Evolutionary conservation across 2,113 vertebrate genomes (phyloP), one percentile per base, ranked within the genome.

Genomic region (Corythaixoides concolor): DNA sequence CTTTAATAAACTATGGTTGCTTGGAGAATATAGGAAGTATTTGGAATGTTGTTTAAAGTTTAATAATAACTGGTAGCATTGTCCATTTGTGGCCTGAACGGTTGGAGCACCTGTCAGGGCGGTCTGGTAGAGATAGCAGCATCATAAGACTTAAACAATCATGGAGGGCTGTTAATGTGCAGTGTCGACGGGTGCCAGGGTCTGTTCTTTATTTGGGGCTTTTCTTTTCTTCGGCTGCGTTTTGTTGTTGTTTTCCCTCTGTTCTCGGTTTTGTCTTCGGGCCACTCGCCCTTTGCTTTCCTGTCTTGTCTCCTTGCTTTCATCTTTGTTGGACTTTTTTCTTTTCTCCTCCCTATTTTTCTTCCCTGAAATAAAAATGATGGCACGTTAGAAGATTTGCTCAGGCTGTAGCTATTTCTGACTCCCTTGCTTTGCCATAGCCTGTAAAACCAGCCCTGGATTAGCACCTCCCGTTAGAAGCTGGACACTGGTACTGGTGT

Each of bases 51-150:
- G 97, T 97, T 97, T 97, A 97, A 95, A 98, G 97, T 95, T 97
- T 96, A 97, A 82, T 94, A 94, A 94, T 97, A 98, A 96, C 96
- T 96, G 97, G 95, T 96, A 97, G 91, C 88, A 50, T 92, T 96
- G 96, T 98, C 98, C 97, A 56, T 93, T 96, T 97, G 91, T 50
- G 8, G 96, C 97, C 96, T 97, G 97, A 94, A 89, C 39, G 67
- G 96, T 96, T 96, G 92, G 78, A 97, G 95, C 95, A 97, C 96
- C 96, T 96, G 85, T 97, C 97, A 97, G 97, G 95, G 97, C 96
- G 77, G 97, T 98, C 98, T 97, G 97, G 97, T 96, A 93, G 97
- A 98, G 98, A 98, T 99, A 99, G 99, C 99, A 99, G 99, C 99
- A 99, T 98, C 98, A 98, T 97, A 97, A 98, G 95, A 98, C 97